Evolutionary conservation across 2,888 invertebrate species (phyloP).

Genomic region (Drosophila phalerata): DNA sequence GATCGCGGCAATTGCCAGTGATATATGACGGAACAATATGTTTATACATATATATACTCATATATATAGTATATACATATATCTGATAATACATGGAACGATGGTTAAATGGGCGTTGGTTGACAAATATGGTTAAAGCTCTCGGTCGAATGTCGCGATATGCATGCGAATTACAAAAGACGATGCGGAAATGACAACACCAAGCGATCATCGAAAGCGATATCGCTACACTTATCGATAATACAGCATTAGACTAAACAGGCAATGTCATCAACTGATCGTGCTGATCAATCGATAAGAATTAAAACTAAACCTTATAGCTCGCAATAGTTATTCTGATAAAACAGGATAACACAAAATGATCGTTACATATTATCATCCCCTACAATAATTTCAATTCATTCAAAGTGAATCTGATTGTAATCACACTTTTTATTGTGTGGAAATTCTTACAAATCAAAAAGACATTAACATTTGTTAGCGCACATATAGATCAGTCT

Average conservation of each 20-base stretch:
- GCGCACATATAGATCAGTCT: neutral
- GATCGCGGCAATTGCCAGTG: slow-evolving; percentile 62
- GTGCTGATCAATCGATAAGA: neutral
- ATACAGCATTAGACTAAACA: neutral
- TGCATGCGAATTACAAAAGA: slow-evolving; percentile 46
- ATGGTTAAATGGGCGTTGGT: slow-evolving; percentile 46
- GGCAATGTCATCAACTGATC: neutral
- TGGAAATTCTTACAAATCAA: neutral
- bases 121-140: slow-evolving; percentile 37
- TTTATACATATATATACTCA: slow-evolving; percentile 4
- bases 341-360: neutral
- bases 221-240: slow-evolving; percentile 30
- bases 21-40: slow-evolving; percentile 70
- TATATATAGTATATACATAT: too few relatives aligned
- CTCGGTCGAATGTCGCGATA: slow-evolving; percentile 14
- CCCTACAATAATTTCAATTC: neutral
- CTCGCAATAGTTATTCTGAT: too few relatives aligned
- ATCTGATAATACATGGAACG: slow-evolving; percentile 32
- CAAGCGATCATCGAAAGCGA: slow-evolving; percentile 13
- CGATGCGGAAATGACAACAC: slow-evolving; percentile 44
- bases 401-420: neutral
- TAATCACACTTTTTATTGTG: neutral
- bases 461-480: neutral
- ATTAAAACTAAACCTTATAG: neutral
- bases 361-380: neutral